Conservation (phyloP, 1,140 invertebrate species). For the Drosophila triauraria region DNA sequence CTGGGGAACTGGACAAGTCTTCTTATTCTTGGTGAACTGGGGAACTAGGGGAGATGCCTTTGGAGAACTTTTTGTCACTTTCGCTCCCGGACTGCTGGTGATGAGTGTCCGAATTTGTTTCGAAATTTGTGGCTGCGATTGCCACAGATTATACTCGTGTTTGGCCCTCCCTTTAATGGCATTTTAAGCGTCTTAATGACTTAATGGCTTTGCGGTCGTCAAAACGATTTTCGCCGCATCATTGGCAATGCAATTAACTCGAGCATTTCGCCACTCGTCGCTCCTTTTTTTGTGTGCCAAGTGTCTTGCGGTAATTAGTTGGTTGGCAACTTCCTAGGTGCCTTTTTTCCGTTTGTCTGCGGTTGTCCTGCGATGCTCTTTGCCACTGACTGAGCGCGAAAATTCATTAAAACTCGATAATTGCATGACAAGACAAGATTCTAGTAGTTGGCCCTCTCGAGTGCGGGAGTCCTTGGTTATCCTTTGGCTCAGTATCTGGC, state of each 20-base stretch:
- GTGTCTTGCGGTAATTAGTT: slow-evolving; percentile 68
- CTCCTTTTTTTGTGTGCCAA: slow-evolving; percentile 13
- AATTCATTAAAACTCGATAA: slow-evolving; percentile 82
- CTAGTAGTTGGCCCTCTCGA: slow-evolving; percentile 19
- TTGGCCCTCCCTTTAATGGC: slow-evolving; percentile 53
- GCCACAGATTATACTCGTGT: slow-evolving; percentile 37
- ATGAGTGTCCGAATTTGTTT: slow-evolving; percentile 15
- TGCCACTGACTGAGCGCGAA: slow-evolving; percentile 71
- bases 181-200: slow-evolving; percentile 71
- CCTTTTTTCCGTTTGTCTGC: slow-evolving; percentile 19
- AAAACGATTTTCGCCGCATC: slow-evolving; percentile 75
- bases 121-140: slow-evolving; percentile 27
- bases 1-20: not conserved
- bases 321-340: slow-evolving; percentile 33
- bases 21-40: no score
- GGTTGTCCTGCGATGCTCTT: slow-evolving; percentile 51
- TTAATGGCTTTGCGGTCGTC: slow-evolving; percentile 66
- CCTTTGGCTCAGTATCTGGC: slow-evolving; percentile 10
- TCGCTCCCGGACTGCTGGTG: not conserved
- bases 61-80: slow-evolving; percentile 8
- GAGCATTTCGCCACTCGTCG: slow-evolving; percentile 16
- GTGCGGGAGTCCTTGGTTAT: slow-evolving; percentile 33
- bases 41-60: no score
- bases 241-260: slow-evolving; percentile 77
- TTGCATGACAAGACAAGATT: slow-evolving; percentile 79